Percentiles rank a stretch among this genome's conserved stretches.
These are phyloP conservation scores for Eclectus roratus DNA, from an alignment of 2,113 vertebrate species.

Conservation along the genomic window DNA sequence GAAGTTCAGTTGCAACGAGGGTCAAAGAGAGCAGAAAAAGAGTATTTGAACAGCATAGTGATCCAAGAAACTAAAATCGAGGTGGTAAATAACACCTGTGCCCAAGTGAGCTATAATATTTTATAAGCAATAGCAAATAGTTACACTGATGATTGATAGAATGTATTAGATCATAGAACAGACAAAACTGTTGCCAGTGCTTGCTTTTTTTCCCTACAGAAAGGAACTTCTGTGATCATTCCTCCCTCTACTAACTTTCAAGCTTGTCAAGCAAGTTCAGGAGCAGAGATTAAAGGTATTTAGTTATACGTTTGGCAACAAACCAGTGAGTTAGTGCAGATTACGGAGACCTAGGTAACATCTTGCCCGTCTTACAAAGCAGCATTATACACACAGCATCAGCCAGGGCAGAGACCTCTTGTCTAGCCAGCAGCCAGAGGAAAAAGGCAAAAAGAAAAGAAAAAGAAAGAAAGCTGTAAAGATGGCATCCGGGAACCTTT, in stretches of 20 bases:
- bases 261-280: neutral
- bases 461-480: neutral
- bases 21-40: neutral
- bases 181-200: neutral
- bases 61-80: neutral
- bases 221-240: neutral
- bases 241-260: neutral
- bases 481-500: neutral
- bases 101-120: neutral
- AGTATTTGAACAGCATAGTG: neutral
- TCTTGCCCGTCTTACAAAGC: neutral
- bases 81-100: neutral
- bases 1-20: neutral
- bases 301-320: neutral
- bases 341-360: neutral
- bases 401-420: neutral
- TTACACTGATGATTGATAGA: neutral
- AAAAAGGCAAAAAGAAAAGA: neutral
- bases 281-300: neutral
- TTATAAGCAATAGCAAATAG: neutral
- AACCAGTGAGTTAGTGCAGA: neutral
- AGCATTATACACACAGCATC: accelerated
- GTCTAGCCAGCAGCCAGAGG: neutral
- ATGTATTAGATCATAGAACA: neutral
- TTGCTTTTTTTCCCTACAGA: neutral